Conservation (phyloP, 2,113 vertebrate genomes). For the Conger conger region DNA sequence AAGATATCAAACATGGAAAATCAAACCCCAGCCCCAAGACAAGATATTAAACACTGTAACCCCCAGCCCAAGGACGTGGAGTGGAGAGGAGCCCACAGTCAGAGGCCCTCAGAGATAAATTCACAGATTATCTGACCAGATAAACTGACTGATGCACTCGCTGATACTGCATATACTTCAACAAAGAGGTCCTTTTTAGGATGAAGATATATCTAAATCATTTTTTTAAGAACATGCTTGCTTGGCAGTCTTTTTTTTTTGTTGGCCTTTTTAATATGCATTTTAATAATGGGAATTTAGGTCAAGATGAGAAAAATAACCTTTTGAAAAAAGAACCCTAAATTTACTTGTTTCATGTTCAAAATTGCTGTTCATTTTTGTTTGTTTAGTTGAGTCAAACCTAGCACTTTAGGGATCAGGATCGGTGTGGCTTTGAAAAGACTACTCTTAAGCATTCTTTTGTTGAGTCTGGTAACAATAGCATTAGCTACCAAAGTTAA, state of each 20-base stretch:
- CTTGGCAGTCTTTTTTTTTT: slow-evolving; percentile 26
- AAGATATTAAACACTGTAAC: too few species aligned
- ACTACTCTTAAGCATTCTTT: neutral
- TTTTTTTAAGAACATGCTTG: slow-evolving; percentile 25
- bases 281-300: slow-evolving; percentile 13
- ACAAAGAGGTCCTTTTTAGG: slow-evolving; percentile 4
- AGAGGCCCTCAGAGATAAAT: neutral
- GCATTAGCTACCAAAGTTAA: neutral
- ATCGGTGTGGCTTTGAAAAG: neutral
- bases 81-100: neutral
- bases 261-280: slow-evolving; percentile 11
- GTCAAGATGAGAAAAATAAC: neutral
- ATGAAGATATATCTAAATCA: neutral
- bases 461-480: neutral
- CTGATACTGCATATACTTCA: slow-evolving; percentile 21
- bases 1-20: too few species aligned
- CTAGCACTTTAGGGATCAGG: neutral
- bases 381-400: neutral
- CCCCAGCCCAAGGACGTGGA: neutral
- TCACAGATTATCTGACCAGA: slow-evolving; percentile 11
- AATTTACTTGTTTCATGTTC: neutral
- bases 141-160: slow-evolving; percentile 1
- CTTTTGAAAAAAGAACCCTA: neutral
- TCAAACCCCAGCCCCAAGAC: too few species aligned
- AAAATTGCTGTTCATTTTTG: neutral